Percentiles rank a stretch among this genome's conserved stretches.
These are phyloP conservation scores for Megalopta genalis DNA, from an alignment of 1,140 invertebrate genomes.

Conservation along the genomic window DNA sequence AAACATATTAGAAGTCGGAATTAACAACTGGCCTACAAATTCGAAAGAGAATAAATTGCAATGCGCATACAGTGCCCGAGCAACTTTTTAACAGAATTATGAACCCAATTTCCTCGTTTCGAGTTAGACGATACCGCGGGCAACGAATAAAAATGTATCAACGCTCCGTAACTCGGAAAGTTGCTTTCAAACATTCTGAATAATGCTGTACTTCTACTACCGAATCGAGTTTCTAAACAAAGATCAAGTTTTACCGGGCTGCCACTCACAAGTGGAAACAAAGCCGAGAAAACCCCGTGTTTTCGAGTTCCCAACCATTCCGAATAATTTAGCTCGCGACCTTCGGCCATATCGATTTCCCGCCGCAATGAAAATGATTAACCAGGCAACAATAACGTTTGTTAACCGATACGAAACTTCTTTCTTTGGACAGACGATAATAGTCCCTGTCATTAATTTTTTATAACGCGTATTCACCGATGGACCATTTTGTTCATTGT, in stretches of 20 bases:
- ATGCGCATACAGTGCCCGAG: too few relatives aligned
- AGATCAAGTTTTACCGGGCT: background rate
- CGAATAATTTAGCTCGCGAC: background rate
- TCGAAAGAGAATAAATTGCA: background rate
- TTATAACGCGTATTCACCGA: too few relatives aligned
- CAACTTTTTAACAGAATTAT: constrained; percentile 5
- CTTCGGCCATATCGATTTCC: background rate
- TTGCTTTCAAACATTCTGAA: background rate
- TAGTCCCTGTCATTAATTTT: too few relatives aligned
- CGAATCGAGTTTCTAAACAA: constrained; percentile 2
- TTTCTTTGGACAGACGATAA: too few relatives aligned
- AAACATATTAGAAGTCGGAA: background rate
- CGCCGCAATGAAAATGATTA: background rate
- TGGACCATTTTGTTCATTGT: too few relatives aligned
- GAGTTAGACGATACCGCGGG: background rate
- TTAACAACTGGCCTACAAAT: background rate
- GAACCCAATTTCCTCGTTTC: constrained; percentile 4
- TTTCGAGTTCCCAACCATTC: background rate
- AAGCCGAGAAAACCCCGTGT: background rate
- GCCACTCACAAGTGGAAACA: background rate
- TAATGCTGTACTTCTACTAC: background rate
- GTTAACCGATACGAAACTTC: too few relatives aligned
- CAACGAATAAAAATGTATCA: background rate
- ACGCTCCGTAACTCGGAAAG: background rate
- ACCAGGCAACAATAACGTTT: background rate